These are phyloP conservation scores for Drosophila subquinaria DNA, from an alignment of 2,888 invertebrate species.

Conservation along the genomic window DNA sequence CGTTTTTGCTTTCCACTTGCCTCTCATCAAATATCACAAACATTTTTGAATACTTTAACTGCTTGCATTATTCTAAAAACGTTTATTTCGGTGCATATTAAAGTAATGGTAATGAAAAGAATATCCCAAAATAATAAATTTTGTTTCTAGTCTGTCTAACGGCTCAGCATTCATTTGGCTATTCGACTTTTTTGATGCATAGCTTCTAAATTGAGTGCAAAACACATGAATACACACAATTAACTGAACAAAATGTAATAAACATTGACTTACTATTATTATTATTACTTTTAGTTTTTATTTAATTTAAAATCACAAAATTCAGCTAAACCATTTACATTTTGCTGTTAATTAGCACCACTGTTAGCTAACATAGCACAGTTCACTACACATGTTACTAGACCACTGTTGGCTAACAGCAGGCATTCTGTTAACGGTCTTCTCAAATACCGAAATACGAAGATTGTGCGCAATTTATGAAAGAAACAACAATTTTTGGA, in stretches of 20 bases:
- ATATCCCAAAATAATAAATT: constrained; percentile 40
- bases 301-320: constrained; percentile 16
- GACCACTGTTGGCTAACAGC: constrained; percentile 45
- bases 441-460: constrained; percentile 1
- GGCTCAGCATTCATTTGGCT: constrained; percentile 67
- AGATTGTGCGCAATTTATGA: constrained; percentile 4
- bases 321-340: constrained; percentile 21
- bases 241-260: constrained; percentile 30
- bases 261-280: constrained; percentile 32
- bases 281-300: constrained; percentile 20
- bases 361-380: constrained; percentile 47
- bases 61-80: constrained; percentile 37
- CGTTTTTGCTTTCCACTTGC: constrained; percentile 63
- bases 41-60: constrained; percentile 21
- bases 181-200: constrained; percentile 55
- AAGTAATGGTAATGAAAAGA: constrained; percentile 8
- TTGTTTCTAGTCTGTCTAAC: constrained; percentile 64
- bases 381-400: constrained; percentile 59
- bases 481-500: constrained; percentile 9
- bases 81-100: constrained; percentile 40
- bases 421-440: constrained; percentile 13
- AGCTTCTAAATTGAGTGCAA: constrained; percentile 63
- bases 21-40: constrained; percentile 38
- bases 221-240: constrained; percentile 18
- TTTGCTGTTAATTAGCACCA: constrained; percentile 42